Evolutionary conservation across 1,140 invertebrate species (phyloP).

Genomic region (Atopsyche davidsoni): DNA sequence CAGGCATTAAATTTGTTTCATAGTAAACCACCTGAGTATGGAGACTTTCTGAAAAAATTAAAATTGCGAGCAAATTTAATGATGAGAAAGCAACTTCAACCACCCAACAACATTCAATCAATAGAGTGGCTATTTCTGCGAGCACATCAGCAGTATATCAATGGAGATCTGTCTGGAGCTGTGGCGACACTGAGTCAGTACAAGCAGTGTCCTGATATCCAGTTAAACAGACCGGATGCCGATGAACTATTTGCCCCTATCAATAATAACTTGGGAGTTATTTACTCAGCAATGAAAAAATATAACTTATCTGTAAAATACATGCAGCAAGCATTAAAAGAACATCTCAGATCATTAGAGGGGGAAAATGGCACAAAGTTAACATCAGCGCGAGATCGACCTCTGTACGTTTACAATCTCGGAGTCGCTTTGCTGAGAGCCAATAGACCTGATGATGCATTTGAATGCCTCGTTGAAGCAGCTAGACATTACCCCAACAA

Average conservation of each 20-base stretch:
- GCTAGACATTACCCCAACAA: conserved; percentile 82
- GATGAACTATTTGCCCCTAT: conserved; percentile 59
- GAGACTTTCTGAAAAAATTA: conserved; percentile 42
- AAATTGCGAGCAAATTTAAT: conserved; percentile 46
- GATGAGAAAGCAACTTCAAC: conserved; percentile 44
- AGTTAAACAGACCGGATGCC: conserved; percentile 26
- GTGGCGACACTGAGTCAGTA: conserved; percentile 48
- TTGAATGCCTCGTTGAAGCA: conserved; percentile 86
- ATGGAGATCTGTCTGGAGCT: conserved; percentile 51
- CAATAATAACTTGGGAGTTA: conserved; percentile 85
- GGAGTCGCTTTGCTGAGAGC: conserved; percentile 80
- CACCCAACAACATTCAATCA: conserved; percentile 43
- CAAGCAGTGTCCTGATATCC: conserved; percentile 40
- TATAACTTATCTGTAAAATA: conserved; percentile 80
- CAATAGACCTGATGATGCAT: conserved; percentile 73
- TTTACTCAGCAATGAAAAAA: conserved; percentile 82
- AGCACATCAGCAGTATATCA: conserved; percentile 52
- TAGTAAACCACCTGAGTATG: conserved; percentile 37
- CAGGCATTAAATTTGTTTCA: conserved; percentile 34
- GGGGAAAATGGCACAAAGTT: conserved; percentile 42
- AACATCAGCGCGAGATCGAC: conserved; percentile 53
- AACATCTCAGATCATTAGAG: conserved; percentile 62
- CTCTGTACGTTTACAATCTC: conserved; percentile 86
- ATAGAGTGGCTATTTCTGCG: conserved; percentile 46
- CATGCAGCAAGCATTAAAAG: conserved; percentile 75